phyloP scores from a whole-genome alignment of 2,113 vertebrate genomes.

The Genyomyrus donnyi region DNA sequence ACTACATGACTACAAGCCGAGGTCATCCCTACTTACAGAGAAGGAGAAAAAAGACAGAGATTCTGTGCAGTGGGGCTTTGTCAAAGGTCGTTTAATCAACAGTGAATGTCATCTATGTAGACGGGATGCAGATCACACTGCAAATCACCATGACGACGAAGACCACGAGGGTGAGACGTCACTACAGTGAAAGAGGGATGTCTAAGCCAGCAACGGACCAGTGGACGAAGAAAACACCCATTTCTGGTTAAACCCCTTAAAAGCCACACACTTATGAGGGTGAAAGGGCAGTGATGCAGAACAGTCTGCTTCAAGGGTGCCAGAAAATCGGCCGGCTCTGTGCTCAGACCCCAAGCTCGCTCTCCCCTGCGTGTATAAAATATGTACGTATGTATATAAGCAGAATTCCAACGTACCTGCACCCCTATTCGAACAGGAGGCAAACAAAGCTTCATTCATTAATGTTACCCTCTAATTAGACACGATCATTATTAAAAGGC shows the following conservation, averaged over 20 bases:
- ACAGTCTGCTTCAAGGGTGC: background rate
- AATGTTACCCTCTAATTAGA: background rate
- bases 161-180: background rate
- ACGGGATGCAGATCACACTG: background rate
- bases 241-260: background rate
- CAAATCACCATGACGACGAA: background rate
- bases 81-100: background rate
- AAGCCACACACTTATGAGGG: background rate
- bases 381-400: background rate
- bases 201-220: background rate
- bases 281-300: background rate
- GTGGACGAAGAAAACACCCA: background rate
- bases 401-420: background rate
- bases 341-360: background rate
- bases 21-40: background rate
- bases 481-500: background rate
- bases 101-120: background rate
- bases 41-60: background rate
- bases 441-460: background rate
- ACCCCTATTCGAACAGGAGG: background rate
- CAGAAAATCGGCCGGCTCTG: background rate
- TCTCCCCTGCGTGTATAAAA: background rate
- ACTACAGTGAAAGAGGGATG: background rate
- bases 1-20: background rate
- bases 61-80: background rate